Evolutionary conservation across 37 sponge, comb jelly and placozoan genomes (phyloP), one percentile per base, ranked within the genome.

Genomic region (Oscarella lobularis): DNA sequence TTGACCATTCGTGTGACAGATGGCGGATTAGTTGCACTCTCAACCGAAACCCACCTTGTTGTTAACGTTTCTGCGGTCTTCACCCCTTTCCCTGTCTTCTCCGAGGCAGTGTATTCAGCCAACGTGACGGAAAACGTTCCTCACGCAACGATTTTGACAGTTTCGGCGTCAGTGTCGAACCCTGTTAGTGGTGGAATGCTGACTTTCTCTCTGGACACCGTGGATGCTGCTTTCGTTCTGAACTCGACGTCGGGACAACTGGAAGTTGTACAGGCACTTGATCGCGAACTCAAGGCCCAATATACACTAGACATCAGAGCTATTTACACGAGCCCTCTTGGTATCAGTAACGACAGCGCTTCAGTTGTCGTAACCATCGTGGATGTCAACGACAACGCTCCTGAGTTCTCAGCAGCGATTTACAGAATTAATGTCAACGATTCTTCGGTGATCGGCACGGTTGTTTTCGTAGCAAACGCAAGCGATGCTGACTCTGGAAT

Each of bases 51-150:
- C 55, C 20, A 27, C 0, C 66, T 83, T 0, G 48, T 41, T 0
- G 39, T 92, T 31, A 75, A 1, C 31, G 81, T 91, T 5, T 65
- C 75, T 2, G 81, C 87, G 55, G 39, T 85, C 2, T 79, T 85
- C 67, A 86, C 84, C 66, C 66, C 41, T 3, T 67, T 86, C 39
- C 92, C 92, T 3, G 3, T 67, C 30, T 3, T 76, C 36, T 29
- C 77, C 3, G 60, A 35, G 5, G 73, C 6, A 3, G 55, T 37
- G 14, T 29, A 3, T 4, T 29, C 35, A 32, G n/a, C 36, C 30
- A 68, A 3, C 2, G 72, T 76, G 3, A 40, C 73, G 40, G 77
- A 76, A 70, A n/a, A 76, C 70, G 55, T 30, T 3, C 4, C 27
- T 40, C 41, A 40, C 54, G 36, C 54, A 6, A 2, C 36, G 9